Base-by-base conservation (phyloP, 2,113 vertebrate species). In the Gallinago jamesoni region DNA sequence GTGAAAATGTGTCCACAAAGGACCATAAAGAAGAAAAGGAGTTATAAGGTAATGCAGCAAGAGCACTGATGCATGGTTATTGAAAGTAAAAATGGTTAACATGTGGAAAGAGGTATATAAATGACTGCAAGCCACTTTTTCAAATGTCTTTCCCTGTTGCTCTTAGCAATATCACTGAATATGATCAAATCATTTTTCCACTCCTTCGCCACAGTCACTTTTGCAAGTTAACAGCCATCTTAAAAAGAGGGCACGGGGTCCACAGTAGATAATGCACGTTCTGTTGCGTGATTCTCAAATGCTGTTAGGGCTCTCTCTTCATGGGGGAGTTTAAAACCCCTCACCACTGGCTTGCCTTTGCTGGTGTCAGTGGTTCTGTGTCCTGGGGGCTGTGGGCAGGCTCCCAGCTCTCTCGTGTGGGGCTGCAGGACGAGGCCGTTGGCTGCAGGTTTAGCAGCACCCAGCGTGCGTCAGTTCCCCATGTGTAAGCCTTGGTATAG, bases 11-110 rank as follows among this genome's bases (percentile, higher is more conserved):
- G 91, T 94, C 96, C 94, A 91, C 96, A 94, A 96, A 96, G 95
- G 89, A 96, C 87, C 67, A 95, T 97, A 97, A 97, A 97, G 93
- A 95, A 94, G 91, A 91, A 87, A 95, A 91, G 91, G 91, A 97
- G 96, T 97, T 96, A 96, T 80, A 97, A 94, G 95, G 91, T 94
- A 97, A 95, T 96, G 96, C 96, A 94, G 93, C 89, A 85, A 94
- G 87, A 95, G 95, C 87, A 59, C 93, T 95, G 96, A 96, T 94
- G 96, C 96, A 94, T 97, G 91, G 91, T 96, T 97, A 97, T 97
- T 96, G 96, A 93, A 96, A 91, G 94, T 95, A 95, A 95, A 96
- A 97, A 93, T 85, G 92, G 96, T 93, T 96, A 97, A 93, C 96
- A 91, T 95, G 96, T 96, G 93, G 96, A 95, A 97, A 96, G 95